These are phyloP conservation scores for Forbesichthys agassizii DNA, from an alignment of 2,113 vertebrate species.

Conservation along the genomic window DNA sequence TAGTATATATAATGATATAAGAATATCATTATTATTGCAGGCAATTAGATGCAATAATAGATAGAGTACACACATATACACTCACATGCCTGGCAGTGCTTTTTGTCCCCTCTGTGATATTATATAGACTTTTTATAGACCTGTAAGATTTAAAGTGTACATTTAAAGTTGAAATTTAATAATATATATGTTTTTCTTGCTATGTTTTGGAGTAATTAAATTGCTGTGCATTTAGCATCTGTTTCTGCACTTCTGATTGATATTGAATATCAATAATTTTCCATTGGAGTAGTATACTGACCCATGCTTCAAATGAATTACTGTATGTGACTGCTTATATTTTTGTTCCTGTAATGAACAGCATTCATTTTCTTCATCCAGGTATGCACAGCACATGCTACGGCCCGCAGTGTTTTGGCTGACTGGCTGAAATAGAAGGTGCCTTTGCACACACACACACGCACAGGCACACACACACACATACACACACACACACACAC, in stretches of 20 bases:
- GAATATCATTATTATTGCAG: conserved; percentile 12
- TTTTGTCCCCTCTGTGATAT: conserved; percentile 4
- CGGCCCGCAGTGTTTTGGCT: too few relatives aligned
- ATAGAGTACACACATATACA: too few relatives aligned
- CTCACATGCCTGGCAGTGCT: background rate
- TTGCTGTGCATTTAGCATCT: background rate
- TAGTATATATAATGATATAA: background rate
- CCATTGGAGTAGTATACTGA: too few relatives aligned
- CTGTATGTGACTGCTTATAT: too few relatives aligned
- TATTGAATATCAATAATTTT: too few relatives aligned
- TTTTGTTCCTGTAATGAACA: too few relatives aligned
- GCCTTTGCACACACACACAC: background rate
- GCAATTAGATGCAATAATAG: conserved; percentile 4
- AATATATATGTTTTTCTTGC: background rate
- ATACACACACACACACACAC: conserved; percentile 3
- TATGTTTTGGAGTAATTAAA: background rate
- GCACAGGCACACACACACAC: background rate
- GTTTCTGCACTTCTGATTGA: background rate
- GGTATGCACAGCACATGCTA: too few relatives aligned
- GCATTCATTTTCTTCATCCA: too few relatives aligned
- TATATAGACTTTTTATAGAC: conserved; percentile 7
- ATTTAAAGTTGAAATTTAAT: conserved; percentile 12
- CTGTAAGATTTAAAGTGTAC: background rate
- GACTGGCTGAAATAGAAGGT: too few relatives aligned
- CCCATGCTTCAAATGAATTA: too few relatives aligned